Percentiles rank a stretch among this genome's conserved stretches.
phyloP scores from a whole-genome alignment of 2,888 invertebrate species.

The Acleris sparsana region DNA sequence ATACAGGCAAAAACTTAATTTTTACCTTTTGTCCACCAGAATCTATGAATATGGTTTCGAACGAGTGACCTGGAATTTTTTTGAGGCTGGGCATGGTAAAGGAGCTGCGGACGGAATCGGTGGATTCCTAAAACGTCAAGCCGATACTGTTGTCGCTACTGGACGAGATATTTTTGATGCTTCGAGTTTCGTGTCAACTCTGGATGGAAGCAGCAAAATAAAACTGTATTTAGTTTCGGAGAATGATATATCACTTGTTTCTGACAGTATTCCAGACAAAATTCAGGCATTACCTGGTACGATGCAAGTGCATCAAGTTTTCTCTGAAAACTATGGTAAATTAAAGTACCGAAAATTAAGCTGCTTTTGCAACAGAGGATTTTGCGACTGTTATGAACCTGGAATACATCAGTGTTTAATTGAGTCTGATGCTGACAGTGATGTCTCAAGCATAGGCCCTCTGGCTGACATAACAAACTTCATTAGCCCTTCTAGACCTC shows the following conservation, averaged over 20 bases:
- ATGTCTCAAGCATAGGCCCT: background rate
- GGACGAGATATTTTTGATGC: background rate
- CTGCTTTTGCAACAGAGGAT: background rate
- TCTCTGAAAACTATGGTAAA: background rate
- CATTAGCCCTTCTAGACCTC: background rate
- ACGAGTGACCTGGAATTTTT: constrained; percentile 35
- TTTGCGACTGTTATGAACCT: background rate
- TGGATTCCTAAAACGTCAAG: constrained; percentile 35
- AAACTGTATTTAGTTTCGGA: too few relatives aligned
- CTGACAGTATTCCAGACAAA: too few relatives aligned
- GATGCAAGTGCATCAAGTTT: too few relatives aligned
- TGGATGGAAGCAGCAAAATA: too few relatives aligned
- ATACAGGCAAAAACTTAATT: constrained; percentile 20
- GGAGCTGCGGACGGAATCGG: constrained; percentile 40
- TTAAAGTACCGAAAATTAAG: background rate
- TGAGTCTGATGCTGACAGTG: background rate
- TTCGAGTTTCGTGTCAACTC: too few relatives aligned
- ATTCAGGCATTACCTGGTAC: too few relatives aligned
- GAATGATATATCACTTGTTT: too few relatives aligned
- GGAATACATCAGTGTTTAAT: background rate
- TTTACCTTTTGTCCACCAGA: constrained; percentile 9
- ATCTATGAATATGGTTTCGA: constrained; percentile 27
- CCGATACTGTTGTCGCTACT: background rate
- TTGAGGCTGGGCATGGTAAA: constrained; percentile 39
- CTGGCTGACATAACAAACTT: background rate